Base-by-base conservation (phyloP, 2,113 vertebrate genomes). In the Sclerurus mexicanus region DNA sequence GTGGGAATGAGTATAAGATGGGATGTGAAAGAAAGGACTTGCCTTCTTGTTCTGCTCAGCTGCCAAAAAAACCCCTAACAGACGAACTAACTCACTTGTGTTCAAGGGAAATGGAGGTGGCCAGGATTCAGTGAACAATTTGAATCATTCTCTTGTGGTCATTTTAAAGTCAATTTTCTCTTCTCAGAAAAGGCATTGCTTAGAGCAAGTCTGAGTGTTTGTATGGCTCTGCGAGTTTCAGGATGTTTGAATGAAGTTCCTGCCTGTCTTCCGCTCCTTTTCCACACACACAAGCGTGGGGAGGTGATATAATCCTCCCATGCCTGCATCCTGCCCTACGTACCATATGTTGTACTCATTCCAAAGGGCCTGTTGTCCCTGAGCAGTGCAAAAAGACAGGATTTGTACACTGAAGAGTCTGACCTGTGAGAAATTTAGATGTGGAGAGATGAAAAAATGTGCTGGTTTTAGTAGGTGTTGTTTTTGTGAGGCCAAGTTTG, bases 201-300 rank as follows among this genome's bases (percentile, higher is more conserved):
- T 12, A 60, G 37, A 81, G 44, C 62, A 5, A 10, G 27, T 31
- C 62, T 4, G 17, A 8, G 55, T 24, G 46, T 46, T 42, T 62
- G 66, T 59, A 46, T 0, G 31, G 58, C 56, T 1, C 2, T 12
- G 90, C 46, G 68, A 16, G n/a, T 68, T 80, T 15, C 85, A 76
- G 90, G 91, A 76, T 90, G 77, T 87, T 33, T 47, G n/a, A 75
- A 63, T n/a, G 83, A 27, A 74, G 39, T 92, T 96, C 86, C 84
- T 90, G 77, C 63, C 87, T 5, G 6, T n/a, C 53, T 91, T 89
- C 91, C 31, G 0, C 10, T 68, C 69, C 59, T 76, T 77, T 64
- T 47, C 74, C 69, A 50, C 85, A 4, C 35, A 37, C 24, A 52
- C 90, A 94, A 93, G 59, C 4, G 0, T 0, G 2, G 62, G 78